Base-by-base conservation (phyloP, 2,888 invertebrate genomes). In the Hylaea fasciaria region DNA sequence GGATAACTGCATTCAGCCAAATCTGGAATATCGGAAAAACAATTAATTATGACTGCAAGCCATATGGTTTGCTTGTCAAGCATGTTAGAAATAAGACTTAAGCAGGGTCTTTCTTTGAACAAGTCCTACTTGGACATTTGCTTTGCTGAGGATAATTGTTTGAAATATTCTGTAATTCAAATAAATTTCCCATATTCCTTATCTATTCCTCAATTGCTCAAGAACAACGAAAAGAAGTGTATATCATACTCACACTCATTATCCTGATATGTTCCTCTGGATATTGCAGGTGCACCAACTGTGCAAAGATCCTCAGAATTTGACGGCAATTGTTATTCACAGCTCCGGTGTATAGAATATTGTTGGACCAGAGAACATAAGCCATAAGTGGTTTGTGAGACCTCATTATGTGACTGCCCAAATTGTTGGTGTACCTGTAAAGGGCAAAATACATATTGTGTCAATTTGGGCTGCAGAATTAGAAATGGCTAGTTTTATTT, bases 321-420 rank as follows among this genome's bases (percentile, higher is more conserved):
- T 88, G 89, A 14, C 78, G 66, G 62, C 87, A 88, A 57, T 80
- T 83, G 22, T 74, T 74, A 35, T 80, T 89, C 0, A 89, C 83
- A 48, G 79, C 76, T 9, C 89, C 91, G 22, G 86, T 87, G 56
- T 76, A 84, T 0, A 86, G 63, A 0, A 82, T 62, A 68, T 85
- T 85, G 28, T 84, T 73, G 7, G 87, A 81, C 91, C 91, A 91
- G 40, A 91, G 62, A 3, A 89, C 59, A 57, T 68, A 76, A 1
- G 87, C 86, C 79, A 91, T 86, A 1, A 92, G 65, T 0, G 91
- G 91, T 66, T 83, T 87, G 57, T 86, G 81, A 0, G 85, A 80
- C 40, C 85, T 75, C 85, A 87, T 85, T 12, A 90, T 80, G 56
- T 87, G 83, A 32, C 64, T 76, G 0, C 82, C 79, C 39, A 82